Evolutionary conservation across 2,797 vertebrate species (phyloP).

Genomic region (Tympanoctomys barrerae): DNA sequence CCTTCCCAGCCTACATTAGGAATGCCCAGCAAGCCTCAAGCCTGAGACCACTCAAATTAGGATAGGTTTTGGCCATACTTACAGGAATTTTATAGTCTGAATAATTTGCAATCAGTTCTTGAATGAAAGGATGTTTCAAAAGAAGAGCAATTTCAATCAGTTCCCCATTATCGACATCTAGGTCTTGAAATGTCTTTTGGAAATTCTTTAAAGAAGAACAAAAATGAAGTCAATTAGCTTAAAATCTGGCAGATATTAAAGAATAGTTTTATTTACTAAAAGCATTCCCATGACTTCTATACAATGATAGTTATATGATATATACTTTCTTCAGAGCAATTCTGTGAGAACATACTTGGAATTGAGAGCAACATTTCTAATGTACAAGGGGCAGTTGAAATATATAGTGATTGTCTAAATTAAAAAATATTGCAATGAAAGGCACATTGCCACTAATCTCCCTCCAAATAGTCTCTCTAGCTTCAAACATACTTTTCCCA

Average conservation of each 20-base stretch:
- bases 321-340: neutral
- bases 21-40: neutral
- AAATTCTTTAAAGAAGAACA: conserved; percentile 87
- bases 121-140: conserved; percentile 91
- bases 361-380: neutral
- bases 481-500: neutral
- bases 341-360: neutral
- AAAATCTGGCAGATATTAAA: conserved; percentile 24
- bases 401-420: neutral
- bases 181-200: conserved; percentile 89
- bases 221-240: conserved; percentile 9
- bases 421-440: neutral
- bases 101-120: conserved; percentile 90
- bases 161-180: conserved; percentile 88
- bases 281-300: neutral
- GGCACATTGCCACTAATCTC: neutral
- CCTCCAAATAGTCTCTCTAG: neutral
- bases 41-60: neutral
- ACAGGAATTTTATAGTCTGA: conserved; percentile 90
- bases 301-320: neutral
- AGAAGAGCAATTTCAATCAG: conserved; percentile 89
- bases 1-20: neutral
- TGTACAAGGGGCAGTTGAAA: neutral
- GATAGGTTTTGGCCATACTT: conserved; percentile 84
- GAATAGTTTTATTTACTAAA: neutral